Percentiles rank a stretch among this genome's conserved stretches.
Evolutionary conservation across 2,113 vertebrate genomes (phyloP).

Genomic region (Neopipo cinnamomea): DNA sequence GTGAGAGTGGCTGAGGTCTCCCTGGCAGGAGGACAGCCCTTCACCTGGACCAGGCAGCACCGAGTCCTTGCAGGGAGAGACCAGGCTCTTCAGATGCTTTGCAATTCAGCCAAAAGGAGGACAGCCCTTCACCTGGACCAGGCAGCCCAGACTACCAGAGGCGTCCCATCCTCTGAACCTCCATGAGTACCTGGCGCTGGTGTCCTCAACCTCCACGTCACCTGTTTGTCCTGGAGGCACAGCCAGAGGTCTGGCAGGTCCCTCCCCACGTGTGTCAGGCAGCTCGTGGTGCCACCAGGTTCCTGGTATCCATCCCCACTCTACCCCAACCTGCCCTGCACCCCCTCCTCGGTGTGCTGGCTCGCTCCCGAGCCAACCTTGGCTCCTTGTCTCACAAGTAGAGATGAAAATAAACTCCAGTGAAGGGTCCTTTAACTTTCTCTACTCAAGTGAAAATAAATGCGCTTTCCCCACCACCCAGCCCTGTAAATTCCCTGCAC

Average conservation of each 20-base stretch:
- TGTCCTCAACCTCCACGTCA: rapidly evolving
- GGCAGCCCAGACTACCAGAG: background rate
- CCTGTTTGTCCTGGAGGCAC: background rate
- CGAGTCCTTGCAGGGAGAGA: too few relatives aligned
- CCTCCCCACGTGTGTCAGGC: background rate
- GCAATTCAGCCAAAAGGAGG: too few relatives aligned
- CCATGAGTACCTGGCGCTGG: rapidly evolving
- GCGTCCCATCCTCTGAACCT: background rate
- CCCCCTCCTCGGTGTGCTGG: rapidly evolving
- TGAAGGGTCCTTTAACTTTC: constrained; percentile 69
- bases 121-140: background rate
- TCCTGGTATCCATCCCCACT: background rate
- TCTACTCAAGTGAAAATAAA: constrained; percentile 62
- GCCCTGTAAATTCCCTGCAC: constrained; percentile 47
- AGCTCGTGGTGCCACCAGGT: background rate
- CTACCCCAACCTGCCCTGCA: background rate
- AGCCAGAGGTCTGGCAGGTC: background rate
- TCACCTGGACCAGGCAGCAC: too few relatives aligned
- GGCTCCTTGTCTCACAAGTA: constrained; percentile 12
- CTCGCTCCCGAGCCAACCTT: background rate
- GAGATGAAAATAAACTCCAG: constrained; percentile 66
- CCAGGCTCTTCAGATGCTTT: too few relatives aligned
- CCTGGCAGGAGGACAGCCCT: background rate
- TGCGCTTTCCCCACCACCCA: constrained; percentile 22
- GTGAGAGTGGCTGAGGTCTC: background rate